Evolutionary conservation across 2,113 vertebrate genomes (phyloP), one percentile per base, ranked within the genome.

Genomic region (Ammodytes dubius): DNA sequence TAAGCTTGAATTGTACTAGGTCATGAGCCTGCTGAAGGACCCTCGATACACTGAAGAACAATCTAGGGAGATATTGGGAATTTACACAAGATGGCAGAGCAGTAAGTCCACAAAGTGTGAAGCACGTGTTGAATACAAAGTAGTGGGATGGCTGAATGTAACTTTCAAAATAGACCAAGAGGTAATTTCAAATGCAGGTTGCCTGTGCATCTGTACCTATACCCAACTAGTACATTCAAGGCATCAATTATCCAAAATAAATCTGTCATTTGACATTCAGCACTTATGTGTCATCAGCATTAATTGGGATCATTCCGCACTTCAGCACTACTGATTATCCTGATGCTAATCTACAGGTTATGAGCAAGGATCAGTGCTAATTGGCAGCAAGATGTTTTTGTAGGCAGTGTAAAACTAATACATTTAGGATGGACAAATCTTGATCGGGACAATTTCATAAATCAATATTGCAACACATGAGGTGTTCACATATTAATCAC

Each of bases 101-200:
- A 88, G 87, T 73, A 85, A 94, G 91, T 93, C 84, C 90, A 91
- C 83, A 87, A 89, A 93, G 91, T 89, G 80, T 93, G 76, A 87
- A 86, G 88, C 85, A 82, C 60, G 82, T 46, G 73, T 78, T 46
- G 92, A 93, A 94, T 93, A 91, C 69, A 63, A 93, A 93, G 82
- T 68, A 87, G 87, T 8, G 13, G 82, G 61, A 27, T 66, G 17
- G 76, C 40, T 54, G 65, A 72, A 47, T 71, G 74, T 43, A 81
- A 74, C 82, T 86, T 77, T 57, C 3, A 11, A 71, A 27, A 43
- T 17, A 53, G 43, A 77, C 50, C 49, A 13, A 53, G 47, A 82
- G 53, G 47, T 53, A 19, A 54, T 74, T 84, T 76, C 40, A 69
- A 59, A 81, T 83, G 81, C 78, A 74, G 14, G 60, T 47, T 74